A percentile compares a stretch with the other conserved stretches of the same genome.
phyloP scores from a whole-genome alignment of 2,113 vertebrate species.

The Thinocorus orbignyianus region DNA sequence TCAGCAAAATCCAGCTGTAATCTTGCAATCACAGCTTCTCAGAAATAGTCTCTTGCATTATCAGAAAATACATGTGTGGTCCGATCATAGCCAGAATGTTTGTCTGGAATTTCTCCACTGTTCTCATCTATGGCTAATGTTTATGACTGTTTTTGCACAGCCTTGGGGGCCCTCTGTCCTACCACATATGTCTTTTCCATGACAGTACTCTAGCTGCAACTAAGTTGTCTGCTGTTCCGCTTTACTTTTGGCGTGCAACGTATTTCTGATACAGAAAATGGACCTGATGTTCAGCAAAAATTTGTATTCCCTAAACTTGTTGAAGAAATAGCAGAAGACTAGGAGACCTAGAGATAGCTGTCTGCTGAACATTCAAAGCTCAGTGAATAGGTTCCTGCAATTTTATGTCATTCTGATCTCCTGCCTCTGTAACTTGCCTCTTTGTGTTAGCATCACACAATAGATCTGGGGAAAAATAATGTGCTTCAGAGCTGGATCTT shows the following conservation, averaged over 20 bases:
- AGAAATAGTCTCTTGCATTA: background rate
- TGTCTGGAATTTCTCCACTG: constrained; percentile 42
- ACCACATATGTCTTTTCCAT: constrained; percentile 4
- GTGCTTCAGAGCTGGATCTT: background rate
- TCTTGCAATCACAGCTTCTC: constrained; percentile 32
- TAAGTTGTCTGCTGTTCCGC: background rate
- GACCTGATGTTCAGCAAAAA: constrained; percentile 24
- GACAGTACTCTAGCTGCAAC: background rate
- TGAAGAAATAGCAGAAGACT: background rate
- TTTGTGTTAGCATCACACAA: background rate
- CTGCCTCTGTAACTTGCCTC: background rate
- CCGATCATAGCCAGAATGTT: constrained; percentile 24
- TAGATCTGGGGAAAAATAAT: background rate
- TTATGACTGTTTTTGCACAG: constrained; percentile 21
- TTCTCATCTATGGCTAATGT: constrained; percentile 42
- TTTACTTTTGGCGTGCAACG: background rate
- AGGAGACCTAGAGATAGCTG: background rate
- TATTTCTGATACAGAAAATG: constrained; percentile 46
- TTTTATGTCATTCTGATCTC: background rate
- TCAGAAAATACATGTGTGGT: background rate
- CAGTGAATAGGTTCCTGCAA: background rate
- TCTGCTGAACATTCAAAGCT: background rate
- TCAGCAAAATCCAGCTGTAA: constrained; percentile 45
- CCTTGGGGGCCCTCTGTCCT: constrained; percentile 4
- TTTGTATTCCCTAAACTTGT: background rate